Evolutionary conservation across 2,888 invertebrate species (phyloP).

Genomic region (Pseudococcus jackbeardsleyi): DNA sequence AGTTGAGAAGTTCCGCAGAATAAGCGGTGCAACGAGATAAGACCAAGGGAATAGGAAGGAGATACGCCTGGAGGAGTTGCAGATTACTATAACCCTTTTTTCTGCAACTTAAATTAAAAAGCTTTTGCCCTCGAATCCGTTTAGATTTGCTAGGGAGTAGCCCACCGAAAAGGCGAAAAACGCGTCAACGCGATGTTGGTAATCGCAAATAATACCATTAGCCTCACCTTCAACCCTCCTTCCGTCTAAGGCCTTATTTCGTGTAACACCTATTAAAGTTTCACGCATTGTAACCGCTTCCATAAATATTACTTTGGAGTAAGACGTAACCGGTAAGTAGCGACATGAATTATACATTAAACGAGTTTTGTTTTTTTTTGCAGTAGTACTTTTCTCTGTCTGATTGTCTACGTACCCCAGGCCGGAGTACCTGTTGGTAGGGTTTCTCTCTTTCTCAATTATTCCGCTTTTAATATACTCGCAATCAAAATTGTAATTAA

Average conservation of each 20-base stretch:
- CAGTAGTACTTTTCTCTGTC: background rate
- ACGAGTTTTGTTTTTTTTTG: conserved; percentile 25
- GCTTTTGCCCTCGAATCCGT: background rate
- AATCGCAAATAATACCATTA: conserved; percentile 25
- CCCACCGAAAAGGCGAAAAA: background rate
- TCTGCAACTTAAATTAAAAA: background rate
- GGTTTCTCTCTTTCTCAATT: conserved; percentile 13
- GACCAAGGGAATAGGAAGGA: background rate
- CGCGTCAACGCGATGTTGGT: background rate
- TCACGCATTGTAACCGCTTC: conserved; percentile 52
- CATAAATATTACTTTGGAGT: conserved; percentile 48
- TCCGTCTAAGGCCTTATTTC: background rate
- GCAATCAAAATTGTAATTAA: conserved; percentile 28
- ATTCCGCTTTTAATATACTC: conserved; percentile 3
- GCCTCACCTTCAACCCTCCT: background rate
- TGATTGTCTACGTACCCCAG: background rate
- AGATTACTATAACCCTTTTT: background rate
- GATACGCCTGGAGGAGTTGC: background rate
- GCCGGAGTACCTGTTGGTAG: background rate
- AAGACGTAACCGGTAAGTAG: conserved; percentile 54
- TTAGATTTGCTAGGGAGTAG: background rate
- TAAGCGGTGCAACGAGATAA: too few species aligned
- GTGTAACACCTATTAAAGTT: conserved; percentile 43
- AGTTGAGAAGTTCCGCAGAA: too few species aligned
- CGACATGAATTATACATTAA: conserved; percentile 54